These are phyloP conservation scores for Venustaconcha ellipsiformis DNA, from an alignment of 1,140 invertebrate species.

Conservation along the genomic window DNA sequence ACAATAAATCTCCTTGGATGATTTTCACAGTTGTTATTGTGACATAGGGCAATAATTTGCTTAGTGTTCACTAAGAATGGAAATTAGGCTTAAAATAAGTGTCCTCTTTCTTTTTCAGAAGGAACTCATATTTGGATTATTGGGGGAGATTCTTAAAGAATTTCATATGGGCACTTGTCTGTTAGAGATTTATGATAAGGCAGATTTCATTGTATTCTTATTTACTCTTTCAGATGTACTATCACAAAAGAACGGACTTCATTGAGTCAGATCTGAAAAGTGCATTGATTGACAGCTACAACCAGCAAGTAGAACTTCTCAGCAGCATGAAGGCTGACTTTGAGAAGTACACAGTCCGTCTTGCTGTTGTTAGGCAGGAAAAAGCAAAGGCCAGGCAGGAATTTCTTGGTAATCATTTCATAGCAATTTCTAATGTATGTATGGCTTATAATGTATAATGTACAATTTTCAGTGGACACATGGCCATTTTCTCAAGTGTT, in stretches of 20 bases:
- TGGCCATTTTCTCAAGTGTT: background rate
- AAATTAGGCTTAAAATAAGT: too few species aligned
- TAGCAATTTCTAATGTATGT: background rate
- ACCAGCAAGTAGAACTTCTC: conserved; percentile 49
- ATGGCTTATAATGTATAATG: background rate
- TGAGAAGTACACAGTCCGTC: conserved; percentile 74
- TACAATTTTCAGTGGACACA: background rate
- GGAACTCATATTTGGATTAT: too few species aligned
- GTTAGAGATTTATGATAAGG: too few species aligned
- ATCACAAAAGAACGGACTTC: conserved; percentile 72
- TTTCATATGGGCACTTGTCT: too few species aligned
- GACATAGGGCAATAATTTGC: too few species aligned
- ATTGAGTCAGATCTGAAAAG: conserved; percentile 76
- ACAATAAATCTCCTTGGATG: too few species aligned
- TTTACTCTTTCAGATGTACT: conserved; percentile 66
- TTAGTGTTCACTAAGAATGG: too few species aligned
- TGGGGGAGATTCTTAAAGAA: too few species aligned
- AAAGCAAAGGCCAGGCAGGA: conserved; percentile 67
- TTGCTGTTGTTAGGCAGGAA: conserved; percentile 75
- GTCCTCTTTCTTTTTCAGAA: too few species aligned
- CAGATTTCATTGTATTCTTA: background rate
- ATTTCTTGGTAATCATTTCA: conserved; percentile 40
- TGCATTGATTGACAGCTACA: conserved; percentile 72
- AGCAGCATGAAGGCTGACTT: conserved; percentile 70
- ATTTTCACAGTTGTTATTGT: too few species aligned